Conservation (phyloP, 2,113 vertebrate genomes). For the Plecturocebus donacophilus region DNA sequence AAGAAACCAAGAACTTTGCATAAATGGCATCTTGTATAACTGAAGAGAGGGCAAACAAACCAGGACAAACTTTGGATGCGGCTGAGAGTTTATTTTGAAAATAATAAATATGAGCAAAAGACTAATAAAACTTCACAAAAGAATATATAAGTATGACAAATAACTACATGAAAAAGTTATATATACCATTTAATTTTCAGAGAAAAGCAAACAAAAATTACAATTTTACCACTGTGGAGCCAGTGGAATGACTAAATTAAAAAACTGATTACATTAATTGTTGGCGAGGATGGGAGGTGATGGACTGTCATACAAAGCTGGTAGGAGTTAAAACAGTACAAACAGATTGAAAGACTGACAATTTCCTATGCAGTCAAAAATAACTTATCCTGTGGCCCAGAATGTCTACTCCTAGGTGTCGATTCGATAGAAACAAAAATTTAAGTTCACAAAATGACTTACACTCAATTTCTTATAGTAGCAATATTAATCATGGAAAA, state of each 20-base stretch:
- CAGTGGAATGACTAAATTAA: neutral
- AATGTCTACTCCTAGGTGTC: neutral
- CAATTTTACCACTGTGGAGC: neutral
- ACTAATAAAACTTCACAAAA: neutral
- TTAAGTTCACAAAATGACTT: neutral
- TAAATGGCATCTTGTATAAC: neutral
- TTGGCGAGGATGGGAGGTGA: neutral
- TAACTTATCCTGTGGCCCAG: neutral
- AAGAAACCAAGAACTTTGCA: neutral
- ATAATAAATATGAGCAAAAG: neutral
- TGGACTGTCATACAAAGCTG: neutral
- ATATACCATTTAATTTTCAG: neutral
- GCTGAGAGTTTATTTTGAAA: neutral
- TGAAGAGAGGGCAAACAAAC: neutral
- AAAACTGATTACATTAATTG: neutral
- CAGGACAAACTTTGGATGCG: neutral
- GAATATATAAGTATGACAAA: neutral
- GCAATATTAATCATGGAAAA: neutral
- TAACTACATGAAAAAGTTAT: neutral
- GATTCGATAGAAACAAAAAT: neutral
- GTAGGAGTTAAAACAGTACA: neutral
- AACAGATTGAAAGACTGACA: neutral
- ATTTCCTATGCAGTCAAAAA: neutral
- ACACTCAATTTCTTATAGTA: neutral
- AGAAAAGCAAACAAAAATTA: neutral